Evolutionary conservation across 2,888 invertebrate genomes (phyloP).

Genomic region (Acanthacorydalis orientalis): DNA sequence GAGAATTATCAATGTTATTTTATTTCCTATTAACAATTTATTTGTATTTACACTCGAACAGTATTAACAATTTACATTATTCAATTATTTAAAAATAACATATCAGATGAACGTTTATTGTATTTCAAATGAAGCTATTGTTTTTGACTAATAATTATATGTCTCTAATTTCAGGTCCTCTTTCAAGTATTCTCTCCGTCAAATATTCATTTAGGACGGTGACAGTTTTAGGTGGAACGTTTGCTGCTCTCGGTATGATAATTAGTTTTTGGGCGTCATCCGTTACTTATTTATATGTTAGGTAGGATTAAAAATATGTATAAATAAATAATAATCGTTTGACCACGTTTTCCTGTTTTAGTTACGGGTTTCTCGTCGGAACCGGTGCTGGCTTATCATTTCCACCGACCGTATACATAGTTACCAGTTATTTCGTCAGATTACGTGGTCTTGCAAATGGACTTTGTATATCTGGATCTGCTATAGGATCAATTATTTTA

Average conservation of each 20-base stretch:
- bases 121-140: no score
- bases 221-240: constrained; percentile 64
- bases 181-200: constrained; percentile 70
- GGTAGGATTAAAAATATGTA: constrained; percentile 27
- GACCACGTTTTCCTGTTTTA: constrained; percentile 21
- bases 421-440: constrained; percentile 70
- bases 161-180: constrained; percentile 44
- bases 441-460: constrained; percentile 71
- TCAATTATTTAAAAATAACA: no score
- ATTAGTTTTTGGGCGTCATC: constrained; percentile 65
- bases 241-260: constrained; percentile 71
- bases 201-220: constrained; percentile 72
- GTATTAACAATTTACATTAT: no score
- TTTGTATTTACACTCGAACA: no score
- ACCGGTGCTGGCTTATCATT: constrained; percentile 72
- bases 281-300: constrained; percentile 62
- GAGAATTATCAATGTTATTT: constrained; percentile 12
- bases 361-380: constrained; percentile 69
- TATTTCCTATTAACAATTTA: no score
- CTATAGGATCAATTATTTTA: constrained; percentile 69
- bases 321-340: not conserved
- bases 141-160: no score
- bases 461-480: constrained; percentile 75
- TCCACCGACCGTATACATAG: constrained; percentile 80
- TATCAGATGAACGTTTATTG: no score